These are phyloP conservation scores for Drosophila macrospina DNA, from an alignment of 2,888 invertebrate species.

Conservation along the genomic window DNA sequence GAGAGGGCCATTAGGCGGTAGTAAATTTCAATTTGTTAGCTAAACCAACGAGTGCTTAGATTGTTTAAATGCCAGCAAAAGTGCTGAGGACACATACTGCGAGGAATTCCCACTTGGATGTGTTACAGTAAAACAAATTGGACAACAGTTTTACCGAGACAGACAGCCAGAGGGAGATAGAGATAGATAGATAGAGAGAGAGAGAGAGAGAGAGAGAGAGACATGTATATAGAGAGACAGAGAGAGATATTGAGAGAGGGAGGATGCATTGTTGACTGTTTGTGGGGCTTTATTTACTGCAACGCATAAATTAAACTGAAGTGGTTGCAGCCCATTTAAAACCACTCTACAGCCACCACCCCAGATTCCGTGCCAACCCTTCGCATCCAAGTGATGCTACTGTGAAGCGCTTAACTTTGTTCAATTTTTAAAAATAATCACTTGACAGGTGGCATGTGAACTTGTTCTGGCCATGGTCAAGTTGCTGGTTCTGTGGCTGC, in stretches of 20 bases:
- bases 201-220: background rate
- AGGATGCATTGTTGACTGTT: slow-evolving; percentile 28
- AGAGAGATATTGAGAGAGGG: background rate
- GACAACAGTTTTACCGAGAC: slow-evolving; percentile 42
- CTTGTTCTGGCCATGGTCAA: slow-evolving; percentile 22
- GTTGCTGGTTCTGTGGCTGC: slow-evolving; percentile 10
- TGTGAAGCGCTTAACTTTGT: slow-evolving; percentile 29
- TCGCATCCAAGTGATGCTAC: background rate
- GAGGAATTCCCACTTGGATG: slow-evolving; percentile 29
- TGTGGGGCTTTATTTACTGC: slow-evolving; percentile 61
- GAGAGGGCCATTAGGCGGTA: slow-evolving; percentile 25
- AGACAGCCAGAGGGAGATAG: background rate
- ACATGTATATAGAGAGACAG: background rate
- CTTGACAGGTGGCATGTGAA: slow-evolving; percentile 28
- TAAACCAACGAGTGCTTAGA: slow-evolving; percentile 46
- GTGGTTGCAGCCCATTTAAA: slow-evolving; percentile 41
- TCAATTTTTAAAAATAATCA: slow-evolving; percentile 58
- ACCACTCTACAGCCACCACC: background rate
- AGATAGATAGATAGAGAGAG: background rate
- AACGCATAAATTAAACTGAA: slow-evolving; percentile 67
- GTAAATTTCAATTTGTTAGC: slow-evolving; percentile 67
- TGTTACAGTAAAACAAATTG: slow-evolving; percentile 52
- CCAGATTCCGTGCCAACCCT: background rate
- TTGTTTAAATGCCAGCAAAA: slow-evolving; percentile 55
- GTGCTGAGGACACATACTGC: slow-evolving; percentile 6